A percentile compares a stretch with the other conserved stretches of the same genome.
phyloP scores from a whole-genome alignment of 2,113 vertebrate species.

The Lipotes vexillifer region DNA sequence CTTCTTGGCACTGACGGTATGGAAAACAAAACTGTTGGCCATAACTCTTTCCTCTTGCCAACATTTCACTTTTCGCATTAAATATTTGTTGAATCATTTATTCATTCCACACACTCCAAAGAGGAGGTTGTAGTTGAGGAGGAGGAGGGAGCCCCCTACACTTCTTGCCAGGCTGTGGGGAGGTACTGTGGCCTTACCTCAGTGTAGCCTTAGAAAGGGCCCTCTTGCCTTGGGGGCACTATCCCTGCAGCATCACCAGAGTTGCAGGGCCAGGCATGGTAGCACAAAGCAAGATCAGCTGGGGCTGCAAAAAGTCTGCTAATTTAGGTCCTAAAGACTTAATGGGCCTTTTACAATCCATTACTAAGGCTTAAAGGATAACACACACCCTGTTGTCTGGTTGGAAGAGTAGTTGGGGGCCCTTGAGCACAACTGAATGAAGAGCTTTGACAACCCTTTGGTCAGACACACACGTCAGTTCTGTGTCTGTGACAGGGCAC shows the following conservation, averaged over 20 bases:
- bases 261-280: background rate
- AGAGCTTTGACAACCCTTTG: background rate
- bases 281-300: slow-evolving; percentile 44
- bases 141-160: background rate
- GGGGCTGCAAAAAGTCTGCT: slow-evolving; percentile 12
- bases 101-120: background rate
- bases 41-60: background rate
- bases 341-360: background rate
- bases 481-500: slow-evolving; percentile 60
- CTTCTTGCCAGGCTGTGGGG: background rate
- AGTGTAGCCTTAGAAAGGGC: background rate
- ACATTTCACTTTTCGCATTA: background rate
- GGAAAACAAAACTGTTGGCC: background rate
- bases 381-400: background rate
- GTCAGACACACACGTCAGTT: slow-evolving; percentile 63
- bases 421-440: slow-evolving; percentile 60
- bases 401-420: slow-evolving; percentile 56
- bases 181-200: slow-evolving; percentile 4
- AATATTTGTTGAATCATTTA: background rate
- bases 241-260: background rate
- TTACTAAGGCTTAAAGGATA: background rate
- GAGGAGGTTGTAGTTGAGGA: background rate
- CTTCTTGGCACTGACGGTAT: background rate
- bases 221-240: background rate
- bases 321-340: slow-evolving; percentile 51